These are phyloP conservation scores for Acanthosoma haemorrhoidale DNA, from an alignment of 2,888 invertebrate species.

Conservation along the genomic window DNA sequence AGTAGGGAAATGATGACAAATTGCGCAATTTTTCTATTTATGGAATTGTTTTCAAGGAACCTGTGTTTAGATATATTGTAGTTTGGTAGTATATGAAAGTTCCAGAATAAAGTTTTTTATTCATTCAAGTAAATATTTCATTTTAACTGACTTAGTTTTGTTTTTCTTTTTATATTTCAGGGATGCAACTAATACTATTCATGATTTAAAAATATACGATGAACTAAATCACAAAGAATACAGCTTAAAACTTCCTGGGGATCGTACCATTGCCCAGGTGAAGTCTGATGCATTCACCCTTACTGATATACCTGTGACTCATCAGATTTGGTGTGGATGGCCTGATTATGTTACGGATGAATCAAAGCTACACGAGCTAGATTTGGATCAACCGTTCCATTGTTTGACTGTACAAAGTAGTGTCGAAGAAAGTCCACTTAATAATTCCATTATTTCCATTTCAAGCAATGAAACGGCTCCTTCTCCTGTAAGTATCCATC, in stretches of 20 bases:
- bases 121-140: background rate
- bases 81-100: too few relatives aligned
- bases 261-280: constrained; percentile 75
- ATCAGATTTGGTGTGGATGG: constrained; percentile 84
- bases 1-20: too few relatives aligned
- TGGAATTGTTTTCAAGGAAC: too few relatives aligned
- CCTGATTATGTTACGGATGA: constrained; percentile 55
- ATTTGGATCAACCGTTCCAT: constrained; percentile 19
- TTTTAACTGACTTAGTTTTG: background rate
- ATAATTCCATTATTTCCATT: background rate
- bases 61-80: too few relatives aligned
- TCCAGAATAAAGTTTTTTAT: too few relatives aligned
- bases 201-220: constrained; percentile 46
- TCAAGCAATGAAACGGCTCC: background rate
- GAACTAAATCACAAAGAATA: constrained; percentile 60
- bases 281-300: constrained; percentile 72
- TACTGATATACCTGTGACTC: constrained; percentile 20
- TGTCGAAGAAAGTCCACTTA: background rate
- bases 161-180: background rate
- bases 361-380: constrained; percentile 49
- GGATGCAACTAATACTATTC: background rate
- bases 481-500: constrained; percentile 9
- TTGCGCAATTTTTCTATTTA: too few relatives aligned
- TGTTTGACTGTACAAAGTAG: constrained; percentile 11
- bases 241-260: constrained; percentile 70